Evolutionary conservation across 1,140 invertebrate species (phyloP).

Genomic region (Gryllus bimaculatus): DNA sequence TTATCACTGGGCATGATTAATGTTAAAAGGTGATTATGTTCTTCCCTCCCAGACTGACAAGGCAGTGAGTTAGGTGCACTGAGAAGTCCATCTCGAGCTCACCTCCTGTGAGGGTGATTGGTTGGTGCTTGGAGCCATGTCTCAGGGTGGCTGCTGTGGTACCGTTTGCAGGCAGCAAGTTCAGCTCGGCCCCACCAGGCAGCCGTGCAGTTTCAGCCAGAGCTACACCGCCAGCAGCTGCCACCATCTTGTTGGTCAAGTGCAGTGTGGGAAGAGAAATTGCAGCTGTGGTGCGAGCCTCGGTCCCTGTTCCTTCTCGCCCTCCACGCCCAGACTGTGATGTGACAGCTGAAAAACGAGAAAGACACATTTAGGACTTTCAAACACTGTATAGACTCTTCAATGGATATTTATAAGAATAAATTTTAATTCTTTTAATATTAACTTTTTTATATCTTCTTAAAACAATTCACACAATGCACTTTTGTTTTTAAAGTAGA

Average conservation of each 20-base stretch:
- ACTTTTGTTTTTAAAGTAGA: too few species aligned
- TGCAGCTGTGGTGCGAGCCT: slow-evolving; percentile 21
- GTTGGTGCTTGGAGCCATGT: slow-evolving; percentile 3
- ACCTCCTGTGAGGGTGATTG: slow-evolving; percentile 15
- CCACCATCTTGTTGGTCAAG: slow-evolving; percentile 36
- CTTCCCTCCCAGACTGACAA: too few species aligned
- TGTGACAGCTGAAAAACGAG: neutral
- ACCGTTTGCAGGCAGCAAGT: slow-evolving; percentile 39
- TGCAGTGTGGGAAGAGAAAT: slow-evolving; percentile 24
- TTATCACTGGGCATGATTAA: too few species aligned
- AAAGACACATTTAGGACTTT: too few species aligned
- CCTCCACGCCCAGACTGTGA: neutral
- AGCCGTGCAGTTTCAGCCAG: slow-evolving; percentile 36
- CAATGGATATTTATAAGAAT: too few species aligned
- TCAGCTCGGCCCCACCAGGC: slow-evolving; percentile 38
- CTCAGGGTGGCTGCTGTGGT: slow-evolving; percentile 28
- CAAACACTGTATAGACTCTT: too few species aligned
- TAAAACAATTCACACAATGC: too few species aligned
- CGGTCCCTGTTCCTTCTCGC: neutral
- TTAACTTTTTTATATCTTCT: too few species aligned
- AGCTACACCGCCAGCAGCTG: slow-evolving; percentile 34
- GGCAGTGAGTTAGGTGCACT: too few species aligned
- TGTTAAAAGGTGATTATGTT: too few species aligned
- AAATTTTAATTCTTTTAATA: too few species aligned
- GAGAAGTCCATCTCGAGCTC: neutral